Percentiles rank a stretch among this genome's conserved stretches.
phyloP scores from a whole-genome alignment of 1,140 invertebrate species.

The Drosophila auraria region DNA sequence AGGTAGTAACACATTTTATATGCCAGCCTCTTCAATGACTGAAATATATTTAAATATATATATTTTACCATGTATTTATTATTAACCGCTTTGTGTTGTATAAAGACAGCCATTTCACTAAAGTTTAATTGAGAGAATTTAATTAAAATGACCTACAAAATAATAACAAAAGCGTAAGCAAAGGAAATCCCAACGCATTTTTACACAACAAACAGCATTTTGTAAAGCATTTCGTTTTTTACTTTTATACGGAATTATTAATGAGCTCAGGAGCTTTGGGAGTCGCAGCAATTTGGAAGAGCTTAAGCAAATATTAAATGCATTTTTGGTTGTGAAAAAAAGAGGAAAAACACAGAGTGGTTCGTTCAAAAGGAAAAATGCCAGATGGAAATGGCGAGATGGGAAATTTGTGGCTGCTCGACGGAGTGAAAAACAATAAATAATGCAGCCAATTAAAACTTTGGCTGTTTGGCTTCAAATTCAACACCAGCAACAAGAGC shows the following conservation, averaged over 20 bases:
- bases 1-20: too few relatives aligned
- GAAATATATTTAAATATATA: background rate
- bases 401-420: constrained; percentile 57
- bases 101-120: background rate
- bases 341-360: background rate
- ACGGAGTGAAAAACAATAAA: constrained; percentile 80
- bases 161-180: constrained; percentile 6
- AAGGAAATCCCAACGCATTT: constrained; percentile 15
- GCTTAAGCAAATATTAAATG: constrained; percentile 71
- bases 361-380: constrained; percentile 27
- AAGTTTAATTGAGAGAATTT: constrained; percentile 8
- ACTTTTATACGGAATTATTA: constrained; percentile 27
- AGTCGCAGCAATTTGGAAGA: constrained; percentile 18
- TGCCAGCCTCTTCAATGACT: background rate
- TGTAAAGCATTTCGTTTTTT: constrained; percentile 1
- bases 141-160: constrained; percentile 25
- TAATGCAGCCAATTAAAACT: constrained; percentile 82
- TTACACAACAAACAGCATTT: constrained; percentile 4
- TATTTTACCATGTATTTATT: background rate
- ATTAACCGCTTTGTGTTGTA: background rate
- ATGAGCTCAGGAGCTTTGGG: constrained; percentile 38
- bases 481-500: constrained; percentile 44
- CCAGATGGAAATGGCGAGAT: constrained; percentile 2
- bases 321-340: constrained; percentile 49
- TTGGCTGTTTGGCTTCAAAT: constrained; percentile 72